Percentiles rank a stretch among this genome's conserved stretches.
phyloP scores from a whole-genome alignment of 53 echinoderm and acorn worm species.

The Arbacia lixula region DNA sequence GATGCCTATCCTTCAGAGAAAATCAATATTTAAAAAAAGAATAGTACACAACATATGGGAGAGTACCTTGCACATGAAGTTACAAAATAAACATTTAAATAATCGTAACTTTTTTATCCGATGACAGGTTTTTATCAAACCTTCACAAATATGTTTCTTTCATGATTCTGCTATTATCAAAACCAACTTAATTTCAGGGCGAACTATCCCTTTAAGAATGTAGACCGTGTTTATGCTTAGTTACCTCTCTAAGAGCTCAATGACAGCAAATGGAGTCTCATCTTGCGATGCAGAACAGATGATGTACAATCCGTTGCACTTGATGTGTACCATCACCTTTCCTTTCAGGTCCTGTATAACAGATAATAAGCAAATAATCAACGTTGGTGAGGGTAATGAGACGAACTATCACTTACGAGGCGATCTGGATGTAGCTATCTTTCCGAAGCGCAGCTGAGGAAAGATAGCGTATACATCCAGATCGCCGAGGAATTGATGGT shows the following conservation, averaged over 20 bases:
- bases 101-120: no score
- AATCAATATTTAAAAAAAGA: no score
- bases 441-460: no score
- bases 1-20: no score
- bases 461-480: no score
- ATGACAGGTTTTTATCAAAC: neutral
- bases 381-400: neutral
- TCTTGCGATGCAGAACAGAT: constrained; percentile 75
- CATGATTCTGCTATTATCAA: neutral
- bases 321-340: constrained; percentile 74
- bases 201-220: neutral
- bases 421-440: no score
- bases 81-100: no score
- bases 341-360: constrained; percentile 65
- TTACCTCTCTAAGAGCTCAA: constrained; percentile 85
- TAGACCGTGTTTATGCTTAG: neutral
- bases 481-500: no score
- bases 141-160: neutral
- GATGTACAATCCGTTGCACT: constrained; percentile 79
- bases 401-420: no score
- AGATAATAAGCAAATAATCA: neutral
- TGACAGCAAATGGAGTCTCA: constrained; percentile 73
- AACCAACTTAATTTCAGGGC: neutral
- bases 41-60: no score
- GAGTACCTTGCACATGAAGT: neutral